These are phyloP conservation scores for Drosophila ezoana DNA, from an alignment of 2,888 invertebrate species.

Conservation along the genomic window DNA sequence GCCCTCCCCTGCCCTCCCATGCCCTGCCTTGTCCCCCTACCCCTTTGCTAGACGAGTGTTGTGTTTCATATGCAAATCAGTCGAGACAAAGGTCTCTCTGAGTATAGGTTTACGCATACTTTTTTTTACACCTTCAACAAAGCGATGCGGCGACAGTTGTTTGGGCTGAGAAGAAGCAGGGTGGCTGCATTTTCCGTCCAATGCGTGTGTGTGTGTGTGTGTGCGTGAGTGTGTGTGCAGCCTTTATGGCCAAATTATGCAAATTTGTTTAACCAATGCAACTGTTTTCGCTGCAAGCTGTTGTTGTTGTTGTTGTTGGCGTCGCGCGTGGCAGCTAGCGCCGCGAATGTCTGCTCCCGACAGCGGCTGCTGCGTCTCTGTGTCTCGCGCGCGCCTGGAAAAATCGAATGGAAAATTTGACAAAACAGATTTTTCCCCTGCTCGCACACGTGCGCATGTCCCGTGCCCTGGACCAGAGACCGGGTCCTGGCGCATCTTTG, in stretches of 20 bases:
- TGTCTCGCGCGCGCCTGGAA: constrained; percentile 57
- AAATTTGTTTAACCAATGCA: constrained; percentile 70
- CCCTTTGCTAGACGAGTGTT: constrained; percentile 33
- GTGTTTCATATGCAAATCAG: constrained; percentile 80
- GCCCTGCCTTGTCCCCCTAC: neutral
- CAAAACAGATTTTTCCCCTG: constrained; percentile 56
- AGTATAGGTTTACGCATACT: constrained; percentile 70
- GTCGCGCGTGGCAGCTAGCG: constrained; percentile 56
- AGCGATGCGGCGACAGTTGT: constrained; percentile 29
- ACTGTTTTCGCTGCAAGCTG: constrained; percentile 48
- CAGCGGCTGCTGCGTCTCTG: constrained; percentile 68
- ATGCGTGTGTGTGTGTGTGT: constrained; percentile 42
- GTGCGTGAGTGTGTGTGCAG: constrained; percentile 33
- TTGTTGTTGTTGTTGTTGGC: constrained; percentile 22
- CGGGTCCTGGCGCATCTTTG: constrained; percentile 35
- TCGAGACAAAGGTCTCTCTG: constrained; percentile 33
- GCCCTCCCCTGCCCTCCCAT: neutral
- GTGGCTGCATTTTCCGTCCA: constrained; percentile 58
- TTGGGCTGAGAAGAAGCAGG: constrained; percentile 32
- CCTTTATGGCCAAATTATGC: constrained; percentile 78
- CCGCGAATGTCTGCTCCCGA: constrained; percentile 55
- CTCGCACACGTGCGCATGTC: constrained; percentile 77
- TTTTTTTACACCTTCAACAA: constrained; percentile 75
- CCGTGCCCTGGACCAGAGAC: constrained; percentile 44
- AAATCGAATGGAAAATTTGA: constrained; percentile 65